These are phyloP conservation scores for Drosophila biarmipes DNA, from an alignment of 1,140 invertebrate genomes.

Conservation along the genomic window DNA sequence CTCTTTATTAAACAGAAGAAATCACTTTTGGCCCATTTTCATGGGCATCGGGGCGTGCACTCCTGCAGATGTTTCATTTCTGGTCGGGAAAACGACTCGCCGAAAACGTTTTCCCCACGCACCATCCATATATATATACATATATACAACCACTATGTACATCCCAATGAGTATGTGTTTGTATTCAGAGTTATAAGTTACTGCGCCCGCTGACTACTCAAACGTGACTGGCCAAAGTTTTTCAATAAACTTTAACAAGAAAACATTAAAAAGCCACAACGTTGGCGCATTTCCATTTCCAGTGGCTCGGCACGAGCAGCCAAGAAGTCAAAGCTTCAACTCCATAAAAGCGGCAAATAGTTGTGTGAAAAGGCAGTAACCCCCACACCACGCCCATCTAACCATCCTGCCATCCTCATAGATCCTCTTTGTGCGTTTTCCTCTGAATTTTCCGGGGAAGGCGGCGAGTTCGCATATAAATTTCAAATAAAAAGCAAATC, in stretches of 20 bases:
- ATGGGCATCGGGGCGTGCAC: conserved; percentile 71
- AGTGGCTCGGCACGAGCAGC: conserved; percentile 34
- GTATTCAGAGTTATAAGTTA: conserved; percentile 59
- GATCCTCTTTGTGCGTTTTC: conserved; percentile 62
- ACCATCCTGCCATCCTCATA: conserved; percentile 1
- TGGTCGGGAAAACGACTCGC: conserved; percentile 21
- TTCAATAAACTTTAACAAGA: conserved; percentile 83
- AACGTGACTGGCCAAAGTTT: conserved; percentile 82
- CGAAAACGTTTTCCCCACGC: conserved; percentile 20
- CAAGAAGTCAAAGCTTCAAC: conserved; percentile 75
- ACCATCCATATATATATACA: conserved; percentile 2
- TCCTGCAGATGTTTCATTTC: conserved; percentile 73
- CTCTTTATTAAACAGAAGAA: conserved; percentile 64
- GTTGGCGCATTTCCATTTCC: conserved; percentile 75
- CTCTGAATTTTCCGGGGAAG: conserved; percentile 12
- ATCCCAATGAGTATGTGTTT: conserved; percentile 21
- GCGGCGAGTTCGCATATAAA: conserved; percentile 63
- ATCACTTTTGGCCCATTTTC: conserved; percentile 76
- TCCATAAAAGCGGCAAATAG: conserved; percentile 77
- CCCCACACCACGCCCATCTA: neutral
- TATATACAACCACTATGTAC: neutral
- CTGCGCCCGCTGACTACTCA: conserved; percentile 76
- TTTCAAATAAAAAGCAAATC: conserved; percentile 82
- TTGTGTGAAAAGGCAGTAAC: conserved; percentile 62
- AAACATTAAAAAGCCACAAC: conserved; percentile 82